Percentiles rank a stretch among this genome's conserved stretches.
Conservation (phyloP, 2,888 invertebrate genomes). For the Leptinotarsa peninsularis region DNA sequence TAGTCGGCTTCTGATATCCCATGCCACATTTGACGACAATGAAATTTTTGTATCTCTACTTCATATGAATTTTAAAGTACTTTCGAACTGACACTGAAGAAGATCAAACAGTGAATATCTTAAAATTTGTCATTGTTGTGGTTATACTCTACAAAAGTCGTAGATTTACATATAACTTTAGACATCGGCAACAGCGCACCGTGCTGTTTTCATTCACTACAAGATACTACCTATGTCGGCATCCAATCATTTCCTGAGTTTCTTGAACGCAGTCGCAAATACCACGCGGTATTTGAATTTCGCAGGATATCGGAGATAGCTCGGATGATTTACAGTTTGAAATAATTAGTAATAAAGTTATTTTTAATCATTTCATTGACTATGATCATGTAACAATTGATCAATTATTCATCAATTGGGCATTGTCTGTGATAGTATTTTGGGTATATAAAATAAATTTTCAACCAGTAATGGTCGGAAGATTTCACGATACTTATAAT, state of each 20-base stretch:
- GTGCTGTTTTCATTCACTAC: conserved; percentile 46
- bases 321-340: conserved; percentile 24
- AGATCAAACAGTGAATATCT: too few relatives aligned
- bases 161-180: neutral
- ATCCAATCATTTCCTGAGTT: conserved; percentile 55
- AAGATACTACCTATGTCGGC: conserved; percentile 56
- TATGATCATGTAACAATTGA: conserved; percentile 6
- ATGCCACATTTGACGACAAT: too few relatives aligned
- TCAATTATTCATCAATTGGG: conserved; percentile 20
- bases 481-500: too few relatives aligned
- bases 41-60: too few relatives aligned
- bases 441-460: too few relatives aligned
- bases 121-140: too few relatives aligned
- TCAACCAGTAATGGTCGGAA: too few relatives aligned
- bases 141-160: neutral
- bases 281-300: conserved; percentile 38
- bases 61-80: too few relatives aligned
- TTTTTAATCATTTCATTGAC: conserved; percentile 12
- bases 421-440: too few relatives aligned
- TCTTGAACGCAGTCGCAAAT: conserved; percentile 50
- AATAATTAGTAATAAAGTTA: neutral
- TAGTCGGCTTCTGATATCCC: too few relatives aligned
- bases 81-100: too few relatives aligned
- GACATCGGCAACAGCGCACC: conserved; percentile 39
- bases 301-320: neutral